Percentiles rank a stretch among this genome's conserved stretches.
These are phyloP conservation scores for Alca torda DNA, from an alignment of 2,797 vertebrate genomes.

Conservation along the genomic window DNA sequence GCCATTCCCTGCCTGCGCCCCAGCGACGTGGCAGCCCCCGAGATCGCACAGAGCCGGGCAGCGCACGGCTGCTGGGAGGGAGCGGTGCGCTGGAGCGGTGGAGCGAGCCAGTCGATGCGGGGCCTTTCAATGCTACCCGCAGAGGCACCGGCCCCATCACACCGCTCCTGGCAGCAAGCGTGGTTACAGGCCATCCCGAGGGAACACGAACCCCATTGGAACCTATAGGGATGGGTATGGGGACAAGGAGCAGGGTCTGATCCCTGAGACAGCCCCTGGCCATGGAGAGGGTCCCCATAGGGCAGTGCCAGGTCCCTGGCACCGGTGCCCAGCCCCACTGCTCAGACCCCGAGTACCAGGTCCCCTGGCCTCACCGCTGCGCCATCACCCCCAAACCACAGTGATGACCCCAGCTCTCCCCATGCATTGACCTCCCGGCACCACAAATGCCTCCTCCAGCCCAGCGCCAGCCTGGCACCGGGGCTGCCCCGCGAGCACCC, in stretches of 20 bases:
- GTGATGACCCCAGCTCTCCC: background rate
- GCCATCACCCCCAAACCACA: rapidly evolving
- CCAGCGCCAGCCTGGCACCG: background rate
- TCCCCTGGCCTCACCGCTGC: background rate
- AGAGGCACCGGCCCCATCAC: background rate
- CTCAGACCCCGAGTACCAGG: background rate
- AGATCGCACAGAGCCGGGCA: rapidly evolving
- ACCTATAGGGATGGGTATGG: background rate
- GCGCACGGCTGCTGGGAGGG: rapidly evolving
- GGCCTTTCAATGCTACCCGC: rapidly evolving
- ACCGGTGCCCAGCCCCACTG: background rate
- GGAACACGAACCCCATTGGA: background rate
- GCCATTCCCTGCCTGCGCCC: background rate
- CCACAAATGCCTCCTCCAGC: background rate
- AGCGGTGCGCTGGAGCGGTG: background rate
- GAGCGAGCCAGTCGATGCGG: rapidly evolving
- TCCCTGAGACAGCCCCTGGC: background rate
- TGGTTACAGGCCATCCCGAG: rapidly evolving
- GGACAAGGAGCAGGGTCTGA: background rate
- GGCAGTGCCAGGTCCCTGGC: background rate
- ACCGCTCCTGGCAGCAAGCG: background rate
- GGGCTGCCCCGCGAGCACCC: background rate
- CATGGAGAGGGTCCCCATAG: background rate
- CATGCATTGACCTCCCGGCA: background rate
- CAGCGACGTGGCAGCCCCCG: rapidly evolving